These are phyloP conservation scores for Tetrax tetrax DNA, from an alignment of 2,113 vertebrate genomes.

Conservation along the genomic window DNA sequence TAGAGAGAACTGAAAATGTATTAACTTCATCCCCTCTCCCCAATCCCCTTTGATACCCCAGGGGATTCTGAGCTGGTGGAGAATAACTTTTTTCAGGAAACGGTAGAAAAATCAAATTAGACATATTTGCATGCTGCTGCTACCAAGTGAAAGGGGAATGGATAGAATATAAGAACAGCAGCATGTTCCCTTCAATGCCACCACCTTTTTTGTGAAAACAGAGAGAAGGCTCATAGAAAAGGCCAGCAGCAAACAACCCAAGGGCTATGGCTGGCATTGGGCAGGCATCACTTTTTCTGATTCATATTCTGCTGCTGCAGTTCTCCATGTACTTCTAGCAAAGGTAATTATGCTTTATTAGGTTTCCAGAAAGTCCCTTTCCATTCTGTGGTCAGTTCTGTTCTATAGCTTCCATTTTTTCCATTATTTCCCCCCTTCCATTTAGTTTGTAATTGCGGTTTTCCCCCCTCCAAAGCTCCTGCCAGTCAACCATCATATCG, in stretches of 20 bases:
- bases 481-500: conserved; percentile 30
- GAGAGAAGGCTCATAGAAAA: neutral
- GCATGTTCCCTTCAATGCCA: neutral
- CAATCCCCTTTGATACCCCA: neutral
- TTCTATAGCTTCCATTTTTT: conserved; percentile 32
- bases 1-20: neutral
- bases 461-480: conserved; percentile 36
- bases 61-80: neutral
- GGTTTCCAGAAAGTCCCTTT: conserved; percentile 31
- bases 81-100: neutral
- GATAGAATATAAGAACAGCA: neutral
- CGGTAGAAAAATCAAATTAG: neutral
- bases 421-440: conserved; percentile 21
- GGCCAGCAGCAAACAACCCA: neutral
- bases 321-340: neutral
- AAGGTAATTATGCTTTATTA: conserved; percentile 51
- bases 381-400: conserved; percentile 30
- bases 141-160: neutral
- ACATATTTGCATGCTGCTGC: neutral
- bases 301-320: neutral
- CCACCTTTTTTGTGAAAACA: neutral
- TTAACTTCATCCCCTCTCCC: neutral
- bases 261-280: rapidly evolving
- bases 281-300: neutral
- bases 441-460: conserved; percentile 10